Percentiles rank a stretch among this genome's conserved stretches.
These are phyloP conservation scores for Nephrotoma flavescens DNA, from an alignment of 2,888 invertebrate genomes.

Conservation along the genomic window DNA sequence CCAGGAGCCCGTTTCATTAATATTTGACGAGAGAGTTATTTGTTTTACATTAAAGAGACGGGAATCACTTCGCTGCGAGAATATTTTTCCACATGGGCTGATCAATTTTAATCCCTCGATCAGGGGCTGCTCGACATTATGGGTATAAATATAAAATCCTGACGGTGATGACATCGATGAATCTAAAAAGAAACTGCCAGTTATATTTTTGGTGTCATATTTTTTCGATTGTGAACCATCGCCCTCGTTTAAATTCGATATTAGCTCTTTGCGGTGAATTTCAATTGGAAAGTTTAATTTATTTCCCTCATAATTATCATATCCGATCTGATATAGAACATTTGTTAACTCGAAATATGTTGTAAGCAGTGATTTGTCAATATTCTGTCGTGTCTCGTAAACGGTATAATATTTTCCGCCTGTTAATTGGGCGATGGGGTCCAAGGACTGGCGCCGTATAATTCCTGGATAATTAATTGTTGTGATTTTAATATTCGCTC, in stretches of 20 bases:
- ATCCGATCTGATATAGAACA: slow-evolving; percentile 34
- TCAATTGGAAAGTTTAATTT: slow-evolving; percentile 34
- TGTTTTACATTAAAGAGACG: slow-evolving; percentile 34
- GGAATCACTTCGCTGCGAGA: slow-evolving; percentile 33
- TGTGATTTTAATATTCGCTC: slow-evolving; percentile 34
- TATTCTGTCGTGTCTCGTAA: slow-evolving; percentile 37
- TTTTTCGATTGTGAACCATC: slow-evolving; percentile 9
- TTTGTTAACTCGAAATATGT: slow-evolving; percentile 39
- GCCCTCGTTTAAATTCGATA: slow-evolving; percentile 13
- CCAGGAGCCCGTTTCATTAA: slow-evolving; percentile 44
- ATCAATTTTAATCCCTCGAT: slow-evolving; percentile 34
- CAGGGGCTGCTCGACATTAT: slow-evolving; percentile 36
- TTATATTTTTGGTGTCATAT: slow-evolving; percentile 25
- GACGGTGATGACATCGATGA: slow-evolving; percentile 36
- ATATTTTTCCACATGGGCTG: slow-evolving; percentile 35
- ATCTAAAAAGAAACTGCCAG: slow-evolving; percentile 39
- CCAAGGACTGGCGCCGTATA: slow-evolving; percentile 30
- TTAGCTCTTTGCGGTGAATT: slow-evolving; percentile 16
- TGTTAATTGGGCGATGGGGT: slow-evolving; percentile 33
- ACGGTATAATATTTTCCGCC: slow-evolving; percentile 35
- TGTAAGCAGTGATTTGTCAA: slow-evolving; percentile 34
- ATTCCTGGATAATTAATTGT: slow-evolving; percentile 40
- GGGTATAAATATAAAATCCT: slow-evolving; percentile 36
- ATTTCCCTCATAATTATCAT: slow-evolving; percentile 34
- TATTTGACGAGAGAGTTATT: slow-evolving; percentile 34